Evolutionary conservation across 2,888 invertebrate genomes (phyloP).

Genomic region (Diarsia rubi): DNA sequence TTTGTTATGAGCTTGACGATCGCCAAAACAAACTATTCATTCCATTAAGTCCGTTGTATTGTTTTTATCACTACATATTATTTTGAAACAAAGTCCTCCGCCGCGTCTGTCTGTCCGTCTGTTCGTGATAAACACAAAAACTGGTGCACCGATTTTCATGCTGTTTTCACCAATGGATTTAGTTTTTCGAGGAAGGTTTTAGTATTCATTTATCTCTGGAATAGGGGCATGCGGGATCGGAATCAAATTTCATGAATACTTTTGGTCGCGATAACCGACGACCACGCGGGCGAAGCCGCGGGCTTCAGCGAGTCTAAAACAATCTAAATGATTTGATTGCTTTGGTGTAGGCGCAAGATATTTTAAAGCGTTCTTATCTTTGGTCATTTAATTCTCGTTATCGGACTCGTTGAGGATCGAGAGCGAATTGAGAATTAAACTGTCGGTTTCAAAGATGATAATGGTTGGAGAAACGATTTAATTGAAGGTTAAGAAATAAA

Average conservation of each 20-base stretch:
- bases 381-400: slow-evolving; percentile 50
- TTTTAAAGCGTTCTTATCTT: slow-evolving; percentile 53
- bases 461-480: background rate
- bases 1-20: slow-evolving; percentile 35
- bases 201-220: too few species aligned
- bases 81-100: too few species aligned
- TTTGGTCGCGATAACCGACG: too few species aligned
- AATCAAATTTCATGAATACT: too few species aligned
- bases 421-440: slow-evolving; percentile 15
- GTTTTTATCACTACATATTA: slow-evolving; percentile 32
- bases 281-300: too few species aligned
- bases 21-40: slow-evolving; percentile 45
- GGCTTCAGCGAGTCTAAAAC: too few species aligned
- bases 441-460: background rate
- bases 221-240: too few species aligned
- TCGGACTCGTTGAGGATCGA: slow-evolving; percentile 40
- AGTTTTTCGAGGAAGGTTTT: too few species aligned
- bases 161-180: too few species aligned
- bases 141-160: too few species aligned
- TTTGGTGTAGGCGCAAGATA: slow-evolving; percentile 46
- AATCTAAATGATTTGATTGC: slow-evolving; percentile 43
- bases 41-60: slow-evolving; percentile 31
- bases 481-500: background rate
- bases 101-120: too few species aligned
- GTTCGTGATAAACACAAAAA: too few species aligned